Base-by-base conservation (phyloP, 2,888 invertebrate genomes). In the Leuctra nigra region DNA sequence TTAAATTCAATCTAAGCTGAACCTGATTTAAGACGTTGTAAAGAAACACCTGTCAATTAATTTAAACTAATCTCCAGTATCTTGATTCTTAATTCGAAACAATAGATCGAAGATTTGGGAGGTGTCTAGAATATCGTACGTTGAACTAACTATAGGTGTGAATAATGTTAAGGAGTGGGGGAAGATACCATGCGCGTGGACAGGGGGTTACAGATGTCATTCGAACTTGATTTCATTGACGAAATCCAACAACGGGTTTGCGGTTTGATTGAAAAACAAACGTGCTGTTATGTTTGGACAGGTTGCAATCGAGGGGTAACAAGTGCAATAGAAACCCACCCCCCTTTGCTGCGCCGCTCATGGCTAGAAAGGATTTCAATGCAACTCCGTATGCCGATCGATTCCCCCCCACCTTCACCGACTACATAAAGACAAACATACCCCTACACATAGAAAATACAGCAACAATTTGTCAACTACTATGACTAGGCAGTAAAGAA, bases 371-470 rank as follows among this genome's bases (percentile, higher is more conserved):
- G 16, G 50, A 13, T 35, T 50, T 48, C 48, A 48, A 48, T 48
- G 48, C 48, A 48, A 41, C 41, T 48, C n/a, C 13, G 46, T 50
- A 14, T 22, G 50, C 18, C 33, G 35, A 50, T 50, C 50, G 50
- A 50, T 50, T 29, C 50, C 50, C 48, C 48, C 50, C 50, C 48
- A 48, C 35, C 50, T 35, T 22, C 22, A 20, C 44, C n/a, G 44
- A 44, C 22, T 13, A 47, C 24, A 50, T 33, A 50, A 50, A 50
- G 50, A 50, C 50, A 50, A 50, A 50, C 50, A 50, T 50, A 50
- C 50, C 50, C 50, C 50, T 50, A 35, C 50, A 50, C 50, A 50
- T 50, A 33, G 16, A 16, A 50, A 50, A 33, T 50, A 33, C 22
- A 50, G 16, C 50, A 29, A 33, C 18, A 35, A 50, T 50, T 50